Base-by-base conservation (phyloP, 1,140 invertebrate species). In the Musca vetustissima region DNA sequence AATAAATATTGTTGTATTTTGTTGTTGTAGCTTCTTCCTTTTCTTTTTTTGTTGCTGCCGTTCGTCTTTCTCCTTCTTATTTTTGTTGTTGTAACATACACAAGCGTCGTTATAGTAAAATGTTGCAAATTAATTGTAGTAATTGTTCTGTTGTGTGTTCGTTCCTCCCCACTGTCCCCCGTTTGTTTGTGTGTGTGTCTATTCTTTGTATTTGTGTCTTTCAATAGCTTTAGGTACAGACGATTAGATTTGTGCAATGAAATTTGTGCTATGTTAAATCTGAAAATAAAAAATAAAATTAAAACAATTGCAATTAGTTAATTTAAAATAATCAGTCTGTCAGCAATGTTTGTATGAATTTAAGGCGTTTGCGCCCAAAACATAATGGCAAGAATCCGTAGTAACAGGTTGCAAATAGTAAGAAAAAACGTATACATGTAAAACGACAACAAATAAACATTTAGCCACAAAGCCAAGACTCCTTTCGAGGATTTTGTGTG, bases 181-280 rank as follows among this genome's bases (percentile, higher is more conserved):
- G 57, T 24, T 61, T 57, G 22, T 22, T 55, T 15, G 17, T 59
- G 24, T 59, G 28, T 15, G 3, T 43, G 36, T 43, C n/a, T 61
- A 36, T 17, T 61, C 36, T 61, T 43, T 19, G 32, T 36, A 28
- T 43, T 43, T 43, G 36, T 43, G 36, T 43, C 36, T 43, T 43
- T 43, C 36, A 43, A 11, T 11, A 43, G 36, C 36, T 43, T 43
- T 43, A 43, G 36, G 36, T 43, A 43, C 36, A 43, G 36, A 11
- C 36, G 36, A 43, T 43, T 43, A 43, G 36, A 43, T 61, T 61
- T 61, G 57, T 61, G 57, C 57, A 61, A 61, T 61, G 36, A 43
- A 36, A 61, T 61, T 61, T 61, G 57, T 61, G 57, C 57, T 61
- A 61, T 61, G 57, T 28, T 32, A 61, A 61, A 36, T 61, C 57